Conservation (phyloP, 2,888 invertebrate species). For the Venusia cambrica region DNA sequence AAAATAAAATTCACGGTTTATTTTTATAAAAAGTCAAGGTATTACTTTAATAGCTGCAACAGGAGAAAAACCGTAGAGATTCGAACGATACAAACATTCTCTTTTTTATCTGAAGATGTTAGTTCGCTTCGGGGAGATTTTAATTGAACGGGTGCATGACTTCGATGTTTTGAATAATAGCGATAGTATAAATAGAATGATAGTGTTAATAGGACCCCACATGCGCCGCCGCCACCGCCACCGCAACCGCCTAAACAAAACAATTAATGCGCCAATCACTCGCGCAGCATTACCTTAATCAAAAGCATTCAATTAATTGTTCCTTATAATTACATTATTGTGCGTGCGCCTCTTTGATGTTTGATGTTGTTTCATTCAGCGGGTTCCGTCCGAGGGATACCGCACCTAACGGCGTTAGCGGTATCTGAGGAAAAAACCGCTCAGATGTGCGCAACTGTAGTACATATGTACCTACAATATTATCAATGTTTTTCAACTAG, state of each 20-base stretch:
- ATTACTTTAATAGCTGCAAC: conserved; percentile 73
- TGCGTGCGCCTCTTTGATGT: conserved; percentile 5
- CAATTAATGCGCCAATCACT: conserved; percentile 37
- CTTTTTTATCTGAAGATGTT: conserved; percentile 56
- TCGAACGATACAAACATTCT: conserved; percentile 53
- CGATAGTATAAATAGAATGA: conserved; percentile 66
- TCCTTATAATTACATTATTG: conserved; percentile 9
- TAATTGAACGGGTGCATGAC: conserved; percentile 70
- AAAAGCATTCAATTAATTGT: conserved; percentile 23
- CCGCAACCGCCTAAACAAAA: conserved; percentile 39
- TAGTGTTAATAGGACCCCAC: conserved; percentile 61
- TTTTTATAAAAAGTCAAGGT: conserved; percentile 54
- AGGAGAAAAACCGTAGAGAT: conserved; percentile 52
- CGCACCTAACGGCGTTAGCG: conserved; percentile 29
- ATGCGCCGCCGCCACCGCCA: conserved; percentile 32
- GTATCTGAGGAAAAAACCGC: conserved; percentile 26
- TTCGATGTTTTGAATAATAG: conserved; percentile 68
- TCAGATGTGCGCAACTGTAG: conserved; percentile 12
- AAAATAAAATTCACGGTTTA: conserved; percentile 65
- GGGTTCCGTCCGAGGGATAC: conserved; percentile 24
- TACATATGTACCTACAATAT: conserved; percentile 16
- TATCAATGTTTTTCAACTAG: conserved; percentile 10
- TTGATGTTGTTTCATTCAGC: conserved; percentile 16
- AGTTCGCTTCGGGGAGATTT: conserved; percentile 56
- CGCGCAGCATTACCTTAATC: conserved; percentile 13